Conservation (phyloP, 2,113 vertebrate species). For the Hiodon alosoides region DNA sequence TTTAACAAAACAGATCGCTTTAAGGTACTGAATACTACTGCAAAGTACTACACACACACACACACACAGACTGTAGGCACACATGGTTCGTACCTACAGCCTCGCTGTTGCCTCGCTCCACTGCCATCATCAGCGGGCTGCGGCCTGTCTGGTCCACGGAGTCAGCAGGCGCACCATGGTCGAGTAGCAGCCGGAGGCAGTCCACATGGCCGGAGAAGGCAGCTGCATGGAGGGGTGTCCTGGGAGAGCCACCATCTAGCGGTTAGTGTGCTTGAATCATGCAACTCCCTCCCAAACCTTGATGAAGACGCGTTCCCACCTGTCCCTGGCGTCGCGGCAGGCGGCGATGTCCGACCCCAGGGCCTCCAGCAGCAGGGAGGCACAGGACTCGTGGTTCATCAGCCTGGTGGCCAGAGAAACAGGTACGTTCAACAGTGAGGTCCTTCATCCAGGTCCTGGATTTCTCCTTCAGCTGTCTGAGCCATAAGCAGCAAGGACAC, state of each 20-base stretch:
- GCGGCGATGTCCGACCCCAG: slow-evolving; percentile 80
- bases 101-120: slow-evolving; percentile 67
- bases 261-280: no score
- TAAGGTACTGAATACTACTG: no score
- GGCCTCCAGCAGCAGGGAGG: slow-evolving; percentile 80
- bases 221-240: slow-evolving; percentile 89
- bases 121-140: slow-evolving; percentile 84
- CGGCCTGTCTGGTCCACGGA: slow-evolving; percentile 68
- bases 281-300: no score
- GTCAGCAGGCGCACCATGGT: slow-evolving; percentile 75
- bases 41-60: no score
- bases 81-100: slow-evolving; percentile 66
- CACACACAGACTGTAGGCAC: not conserved
- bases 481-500: no score
- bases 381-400: slow-evolving; percentile 88
- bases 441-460: no score
- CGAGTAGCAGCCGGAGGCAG: slow-evolving; percentile 85
- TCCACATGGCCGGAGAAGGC: slow-evolving; percentile 82
- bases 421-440: not conserved
- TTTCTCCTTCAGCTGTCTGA: no score
- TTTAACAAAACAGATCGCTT: no score
- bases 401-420: slow-evolving; percentile 58
- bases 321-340: slow-evolving; percentile 83
- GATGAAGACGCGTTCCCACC: slow-evolving; percentile 56
- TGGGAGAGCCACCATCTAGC: slow-evolving; percentile 32